Base-by-base conservation (phyloP, 2,113 vertebrate species). In the Acrocephalus arundinaceus region DNA sequence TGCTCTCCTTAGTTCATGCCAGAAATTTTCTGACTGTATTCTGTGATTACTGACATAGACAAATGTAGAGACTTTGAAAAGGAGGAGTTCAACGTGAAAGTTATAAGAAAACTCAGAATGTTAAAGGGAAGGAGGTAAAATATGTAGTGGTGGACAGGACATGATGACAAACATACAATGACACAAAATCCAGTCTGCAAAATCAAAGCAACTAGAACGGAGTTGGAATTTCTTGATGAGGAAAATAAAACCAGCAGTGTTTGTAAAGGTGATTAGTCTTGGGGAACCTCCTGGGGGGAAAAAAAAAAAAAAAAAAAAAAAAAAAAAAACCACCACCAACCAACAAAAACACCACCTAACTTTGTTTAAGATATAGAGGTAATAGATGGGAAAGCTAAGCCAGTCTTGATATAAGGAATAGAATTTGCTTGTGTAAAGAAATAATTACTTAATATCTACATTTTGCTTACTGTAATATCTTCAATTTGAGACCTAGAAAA, bases 91-190 rank as follows among this genome's bases (percentile, higher is more conserved):
- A 65, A 21, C 39, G 17, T 52, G 35, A 39, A 85, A 82, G 13
- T 67, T 73, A 30, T 25, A 33, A 55, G 25, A 78, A 91, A 78
- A 48, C 27, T 82, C 25, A 59, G 33, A 41, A 65, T 52, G 10
- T 73, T 80, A 66, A 84, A 74, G 10, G 4, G 18, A 77, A 74
- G 41, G 65, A 78, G 24, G 18, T n/a, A 70, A 88, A 75, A 22
- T 76, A 35, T 75, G 3, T 19, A 30, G 11, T 54, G 48, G 17
- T n/a, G 7, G 13, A 48, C 62, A 68, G 55, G 30, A 62, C 55
- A 62, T 13, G 8, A 13, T 4, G 12, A 48, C 1, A 20, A 7
- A 37, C 9, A 7, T 58, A 35, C 1, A 0, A 10, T 67, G 70
- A 25, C 28, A 63, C 13, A n/a, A 33, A 84, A 87, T 48, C 33